Evolutionary conservation across 2,888 invertebrate genomes (phyloP).

Genomic region (Smittia sp.): DNA sequence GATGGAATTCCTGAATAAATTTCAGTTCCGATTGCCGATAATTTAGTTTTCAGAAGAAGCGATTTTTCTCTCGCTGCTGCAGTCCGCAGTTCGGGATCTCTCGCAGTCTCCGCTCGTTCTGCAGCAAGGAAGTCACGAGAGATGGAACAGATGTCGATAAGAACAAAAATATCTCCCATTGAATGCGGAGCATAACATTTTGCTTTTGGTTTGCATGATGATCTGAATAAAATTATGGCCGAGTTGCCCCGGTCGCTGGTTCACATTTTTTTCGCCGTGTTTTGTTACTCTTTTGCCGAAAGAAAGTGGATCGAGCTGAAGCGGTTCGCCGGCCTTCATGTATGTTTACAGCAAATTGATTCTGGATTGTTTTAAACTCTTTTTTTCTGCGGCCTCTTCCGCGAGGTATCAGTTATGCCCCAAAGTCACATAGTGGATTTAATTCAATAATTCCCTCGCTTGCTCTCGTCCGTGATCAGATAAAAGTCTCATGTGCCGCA

Average conservation of each 20-base stretch:
- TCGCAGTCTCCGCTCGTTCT: background rate
- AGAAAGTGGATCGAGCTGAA: background rate
- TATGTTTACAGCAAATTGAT: conserved; percentile 4
- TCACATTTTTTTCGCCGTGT: background rate
- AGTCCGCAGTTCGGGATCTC: background rate
- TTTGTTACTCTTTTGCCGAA: background rate
- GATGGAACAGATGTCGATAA: background rate
- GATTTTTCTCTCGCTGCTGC: background rate
- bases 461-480: background rate
- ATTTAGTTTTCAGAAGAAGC: background rate
- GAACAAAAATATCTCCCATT: background rate
- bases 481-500: conserved; percentile 1
- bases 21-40: background rate
- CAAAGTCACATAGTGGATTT: background rate
- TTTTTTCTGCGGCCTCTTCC: background rate
- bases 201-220: background rate
- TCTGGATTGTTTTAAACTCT: background rate
- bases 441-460: background rate
- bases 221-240: background rate
- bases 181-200: background rate
- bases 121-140: background rate
- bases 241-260: background rate
- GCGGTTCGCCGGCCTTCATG: background rate
- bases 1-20: background rate
- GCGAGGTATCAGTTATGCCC: background rate